A percentile compares a stretch with the other conserved stretches of the same genome.
Evolutionary conservation across 2,113 vertebrate species (phyloP).

Genomic region (Sylvietta virens): DNA sequence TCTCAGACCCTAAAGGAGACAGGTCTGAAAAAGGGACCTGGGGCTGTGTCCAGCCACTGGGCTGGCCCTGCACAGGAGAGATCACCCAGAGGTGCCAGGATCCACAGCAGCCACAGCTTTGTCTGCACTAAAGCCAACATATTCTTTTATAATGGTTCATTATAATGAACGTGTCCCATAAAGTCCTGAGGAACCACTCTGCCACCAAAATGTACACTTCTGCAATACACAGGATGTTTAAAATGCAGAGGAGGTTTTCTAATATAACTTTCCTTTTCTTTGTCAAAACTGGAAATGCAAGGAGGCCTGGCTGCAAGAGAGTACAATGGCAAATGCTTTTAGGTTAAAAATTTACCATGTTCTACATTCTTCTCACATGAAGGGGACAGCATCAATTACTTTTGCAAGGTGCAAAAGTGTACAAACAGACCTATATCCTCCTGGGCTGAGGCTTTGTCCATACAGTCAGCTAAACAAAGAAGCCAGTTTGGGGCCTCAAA

Average conservation of each 20-base stretch:
- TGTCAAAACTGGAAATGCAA: neutral
- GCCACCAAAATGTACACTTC: neutral
- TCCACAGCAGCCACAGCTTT: neutral
- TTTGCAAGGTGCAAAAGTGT: neutral
- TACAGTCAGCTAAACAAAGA: neutral
- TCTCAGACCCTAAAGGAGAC: neutral
- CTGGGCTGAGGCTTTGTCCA: conserved; percentile 33
- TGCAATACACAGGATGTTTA: neutral
- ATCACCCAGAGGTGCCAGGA: neutral
- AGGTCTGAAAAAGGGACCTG: neutral
- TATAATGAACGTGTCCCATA: neutral
- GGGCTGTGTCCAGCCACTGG: rapidly evolving
- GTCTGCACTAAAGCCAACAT: neutral
- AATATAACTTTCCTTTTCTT: neutral
- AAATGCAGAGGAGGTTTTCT: neutral
- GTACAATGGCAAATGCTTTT: neutral
- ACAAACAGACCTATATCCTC: conserved; percentile 32
- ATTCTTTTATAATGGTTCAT: neutral
- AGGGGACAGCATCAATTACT: neutral
- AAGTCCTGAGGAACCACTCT: neutral
- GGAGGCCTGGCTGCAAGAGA: neutral
- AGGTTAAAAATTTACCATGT: neutral
- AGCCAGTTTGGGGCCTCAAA: conserved; percentile 22
- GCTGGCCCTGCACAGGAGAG: no score
- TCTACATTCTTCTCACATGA: neutral